Conservation (phyloP, 1,140 invertebrate genomes). For the Leptopilina clavipes region DNA sequence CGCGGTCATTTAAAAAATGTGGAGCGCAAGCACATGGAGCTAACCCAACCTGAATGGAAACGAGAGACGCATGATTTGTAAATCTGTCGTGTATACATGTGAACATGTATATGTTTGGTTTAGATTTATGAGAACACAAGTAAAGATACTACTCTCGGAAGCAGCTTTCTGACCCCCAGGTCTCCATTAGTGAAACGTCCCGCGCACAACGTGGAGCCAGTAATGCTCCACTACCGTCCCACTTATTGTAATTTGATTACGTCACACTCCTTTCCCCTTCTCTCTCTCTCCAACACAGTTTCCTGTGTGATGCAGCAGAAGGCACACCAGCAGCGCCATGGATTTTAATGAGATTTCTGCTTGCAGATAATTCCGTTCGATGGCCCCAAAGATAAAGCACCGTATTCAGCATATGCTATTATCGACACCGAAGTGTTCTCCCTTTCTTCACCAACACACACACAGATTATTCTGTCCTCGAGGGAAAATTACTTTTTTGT, state of each 20-base stretch:
- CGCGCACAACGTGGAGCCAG: constrained; percentile 48
- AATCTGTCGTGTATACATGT: constrained; percentile 38
- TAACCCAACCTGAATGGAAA: neutral
- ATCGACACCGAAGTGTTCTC: constrained; percentile 15
- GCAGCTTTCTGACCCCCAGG: constrained; percentile 49
- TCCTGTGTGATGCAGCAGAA: neutral
- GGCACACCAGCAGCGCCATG: constrained; percentile 29
- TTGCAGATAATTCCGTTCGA: constrained; percentile 53
- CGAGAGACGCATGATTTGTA: constrained; percentile 28
- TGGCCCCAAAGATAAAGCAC: constrained; percentile 35
- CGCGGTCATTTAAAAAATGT: constrained; percentile 22
- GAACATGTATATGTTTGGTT: constrained; percentile 36
- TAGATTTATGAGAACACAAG: constrained; percentile 34
- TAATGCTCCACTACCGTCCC: constrained; percentile 44
- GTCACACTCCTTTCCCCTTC: constrained; percentile 41
- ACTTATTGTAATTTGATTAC: constrained; percentile 62
- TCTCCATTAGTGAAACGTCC: constrained; percentile 57
- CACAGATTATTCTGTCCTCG: neutral
- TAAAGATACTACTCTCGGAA: constrained; percentile 40
- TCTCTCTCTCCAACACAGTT: constrained; percentile 17
- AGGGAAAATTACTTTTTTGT: constrained; percentile 31
- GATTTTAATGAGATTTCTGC: constrained; percentile 63
- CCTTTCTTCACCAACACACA: neutral
- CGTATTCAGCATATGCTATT: constrained; percentile 34
- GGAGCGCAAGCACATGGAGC: constrained; percentile 13